These are phyloP conservation scores for Beroe forskalii DNA, from an alignment of 37 sponge, comb jelly and placozoan species.

Conservation along the genomic window DNA sequence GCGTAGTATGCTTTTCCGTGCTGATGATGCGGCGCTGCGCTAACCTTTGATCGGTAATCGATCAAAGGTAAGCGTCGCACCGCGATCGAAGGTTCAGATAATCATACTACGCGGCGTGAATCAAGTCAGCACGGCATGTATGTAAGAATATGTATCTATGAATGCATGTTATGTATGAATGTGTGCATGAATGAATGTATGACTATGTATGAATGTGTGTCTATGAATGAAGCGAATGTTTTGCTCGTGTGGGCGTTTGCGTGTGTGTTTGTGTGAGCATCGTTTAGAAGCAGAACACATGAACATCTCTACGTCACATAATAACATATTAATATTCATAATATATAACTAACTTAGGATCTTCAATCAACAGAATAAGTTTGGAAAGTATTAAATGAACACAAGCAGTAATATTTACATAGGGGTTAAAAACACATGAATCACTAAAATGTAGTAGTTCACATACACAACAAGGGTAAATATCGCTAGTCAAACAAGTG, in stretches of 20 bases:
- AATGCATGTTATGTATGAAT: not conserved
- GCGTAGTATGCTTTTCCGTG: no score
- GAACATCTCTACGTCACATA: not conserved
- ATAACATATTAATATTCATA: not conserved
- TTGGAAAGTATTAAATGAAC: not conserved
- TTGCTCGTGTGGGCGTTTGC: not conserved
- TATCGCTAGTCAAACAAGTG: not conserved
- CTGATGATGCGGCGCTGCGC: no score
- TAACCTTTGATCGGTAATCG: no score
- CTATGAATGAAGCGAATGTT: not conserved
- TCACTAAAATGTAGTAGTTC: not conserved
- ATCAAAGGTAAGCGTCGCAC: no score
- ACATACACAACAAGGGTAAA: not conserved
- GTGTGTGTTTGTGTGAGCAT: no score
- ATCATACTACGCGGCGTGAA: no score
- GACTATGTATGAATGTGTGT: not conserved
- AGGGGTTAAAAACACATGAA: conserved; percentile 58
- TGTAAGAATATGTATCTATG: not conserved
- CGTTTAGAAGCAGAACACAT: not conserved
- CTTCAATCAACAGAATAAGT: not conserved
- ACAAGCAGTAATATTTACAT: conserved; percentile 40
- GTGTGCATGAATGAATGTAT: not conserved
- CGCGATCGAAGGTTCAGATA: no score
- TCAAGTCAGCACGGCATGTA: no score
- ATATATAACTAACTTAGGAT: no score